Conservation (phyloP, 2,888 invertebrate genomes). For the Trissoscelio sp. region DNA sequence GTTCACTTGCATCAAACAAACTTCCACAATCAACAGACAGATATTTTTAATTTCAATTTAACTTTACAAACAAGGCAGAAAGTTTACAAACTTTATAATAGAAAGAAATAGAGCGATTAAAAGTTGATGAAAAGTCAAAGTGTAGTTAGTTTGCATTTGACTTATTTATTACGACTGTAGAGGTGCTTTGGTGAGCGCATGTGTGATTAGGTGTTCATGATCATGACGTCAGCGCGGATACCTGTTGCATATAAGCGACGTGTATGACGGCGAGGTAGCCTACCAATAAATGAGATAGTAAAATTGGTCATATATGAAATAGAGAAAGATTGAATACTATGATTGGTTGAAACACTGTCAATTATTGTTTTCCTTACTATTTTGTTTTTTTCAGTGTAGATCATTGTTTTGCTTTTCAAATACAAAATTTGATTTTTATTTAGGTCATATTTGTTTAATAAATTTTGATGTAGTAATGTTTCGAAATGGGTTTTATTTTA, state of each 20-base stretch:
- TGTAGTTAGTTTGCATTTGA: background rate
- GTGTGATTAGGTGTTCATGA: conserved; percentile 60
- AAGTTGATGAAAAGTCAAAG: background rate
- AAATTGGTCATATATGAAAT: no score
- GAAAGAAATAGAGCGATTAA: background rate
- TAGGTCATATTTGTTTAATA: no score
- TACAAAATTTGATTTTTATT: no score
- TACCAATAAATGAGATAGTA: conserved; percentile 33
- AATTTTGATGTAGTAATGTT: no score
- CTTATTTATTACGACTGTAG: conserved; percentile 15
- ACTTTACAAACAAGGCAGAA: no score
- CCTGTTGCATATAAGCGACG: conserved; percentile 76
- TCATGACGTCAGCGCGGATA: conserved; percentile 75
- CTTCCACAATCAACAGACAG: background rate
- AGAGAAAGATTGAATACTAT: no score
- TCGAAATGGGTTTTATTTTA: no score
- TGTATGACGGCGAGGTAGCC: conserved; percentile 54
- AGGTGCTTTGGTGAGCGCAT: conserved; percentile 9
- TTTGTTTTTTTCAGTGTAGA: no score
- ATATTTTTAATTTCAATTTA: background rate
- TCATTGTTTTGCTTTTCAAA: no score
- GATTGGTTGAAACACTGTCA: no score
- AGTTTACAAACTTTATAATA: no score
- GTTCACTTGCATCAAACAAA: background rate
- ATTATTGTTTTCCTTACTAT: no score